A percentile compares a stretch with the other conserved stretches of the same genome.
These are phyloP conservation scores for Coenobita brevimanus DNA, from an alignment of 1,140 invertebrate genomes.

Conservation along the genomic window DNA sequence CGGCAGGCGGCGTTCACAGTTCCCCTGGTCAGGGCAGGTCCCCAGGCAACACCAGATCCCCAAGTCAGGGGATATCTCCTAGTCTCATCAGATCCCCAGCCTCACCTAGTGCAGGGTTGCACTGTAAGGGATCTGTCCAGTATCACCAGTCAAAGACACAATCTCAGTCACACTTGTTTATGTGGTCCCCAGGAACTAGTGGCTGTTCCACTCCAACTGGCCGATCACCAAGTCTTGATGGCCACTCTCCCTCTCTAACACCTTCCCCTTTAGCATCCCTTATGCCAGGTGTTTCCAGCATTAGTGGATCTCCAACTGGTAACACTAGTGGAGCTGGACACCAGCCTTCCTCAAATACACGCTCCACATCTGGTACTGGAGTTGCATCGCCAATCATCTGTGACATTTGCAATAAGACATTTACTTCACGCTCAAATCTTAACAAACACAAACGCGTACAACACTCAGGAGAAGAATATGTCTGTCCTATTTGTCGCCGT, in stretches of 20 bases:
- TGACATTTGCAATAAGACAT: conserved; percentile 68
- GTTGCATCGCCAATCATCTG: conserved; percentile 47
- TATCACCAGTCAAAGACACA: conserved; percentile 22
- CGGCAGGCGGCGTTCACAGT: conserved; percentile 54
- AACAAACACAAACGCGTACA: conserved; percentile 69
- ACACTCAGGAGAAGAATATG: conserved; percentile 68
- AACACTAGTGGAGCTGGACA: not conserved
- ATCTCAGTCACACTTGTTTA: not conserved
- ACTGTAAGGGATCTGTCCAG: conserved; percentile 6
- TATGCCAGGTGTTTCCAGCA: conserved; percentile 10
- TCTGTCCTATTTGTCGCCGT: conserved; percentile 61
- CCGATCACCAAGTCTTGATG: conserved; percentile 33
- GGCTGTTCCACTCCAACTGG: conserved; percentile 42
- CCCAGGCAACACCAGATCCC: conserved; percentile 41
- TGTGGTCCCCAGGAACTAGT: conserved; percentile 45
- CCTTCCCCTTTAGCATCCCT: conserved; percentile 42
- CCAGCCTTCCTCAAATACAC: not conserved
- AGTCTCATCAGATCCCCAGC: conserved; percentile 50
- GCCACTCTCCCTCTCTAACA: conserved; percentile 44
- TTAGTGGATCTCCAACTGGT: conserved; percentile 3
- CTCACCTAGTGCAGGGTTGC: conserved; percentile 40
- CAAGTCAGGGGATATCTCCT: conserved; percentile 45
- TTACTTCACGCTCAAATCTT: conserved; percentile 67
- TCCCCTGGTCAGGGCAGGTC: conserved; percentile 38
- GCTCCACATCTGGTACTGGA: not conserved